These are phyloP conservation scores for Corticium candelabrum DNA, from an alignment of 37 sponge, comb jelly and placozoan genomes.

Conservation along the genomic window DNA sequence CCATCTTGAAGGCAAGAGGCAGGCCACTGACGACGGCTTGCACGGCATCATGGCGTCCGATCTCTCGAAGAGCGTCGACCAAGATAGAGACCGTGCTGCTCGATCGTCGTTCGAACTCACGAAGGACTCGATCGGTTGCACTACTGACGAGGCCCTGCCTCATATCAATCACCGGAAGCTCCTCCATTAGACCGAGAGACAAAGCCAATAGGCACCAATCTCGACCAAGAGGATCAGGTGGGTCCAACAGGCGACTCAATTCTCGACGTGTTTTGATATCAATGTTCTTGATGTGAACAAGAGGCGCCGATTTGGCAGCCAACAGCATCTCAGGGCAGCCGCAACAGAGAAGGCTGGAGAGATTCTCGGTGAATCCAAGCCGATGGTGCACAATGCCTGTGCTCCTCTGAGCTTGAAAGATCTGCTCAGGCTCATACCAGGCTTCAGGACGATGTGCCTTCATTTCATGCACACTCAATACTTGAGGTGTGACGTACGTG, in stretches of 20 bases:
- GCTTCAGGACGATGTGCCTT: slow-evolving; percentile 30
- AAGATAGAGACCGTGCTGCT: slow-evolving; percentile 36
- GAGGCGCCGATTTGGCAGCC: slow-evolving; percentile 57
- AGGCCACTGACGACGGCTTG: slow-evolving; percentile 39
- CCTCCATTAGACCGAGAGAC: slow-evolving; percentile 56
- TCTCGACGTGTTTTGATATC: slow-evolving; percentile 30
- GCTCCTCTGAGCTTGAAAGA: slow-evolving; percentile 61
- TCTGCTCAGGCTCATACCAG: slow-evolving; percentile 39
- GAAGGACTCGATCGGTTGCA: slow-evolving; percentile 61
- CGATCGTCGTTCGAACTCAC: slow-evolving; percentile 33
- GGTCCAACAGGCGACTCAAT: slow-evolving; percentile 61
- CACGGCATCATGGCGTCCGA: slow-evolving; percentile 64
- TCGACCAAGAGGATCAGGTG: slow-evolving; percentile 62
- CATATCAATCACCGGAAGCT: slow-evolving; percentile 21
- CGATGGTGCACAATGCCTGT: neutral
- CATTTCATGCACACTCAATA: slow-evolving; percentile 41
- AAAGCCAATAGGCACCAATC: slow-evolving; percentile 81
- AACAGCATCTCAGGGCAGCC: slow-evolving; percentile 56
- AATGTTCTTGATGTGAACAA: slow-evolving; percentile 20
- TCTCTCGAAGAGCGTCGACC: slow-evolving; percentile 55
- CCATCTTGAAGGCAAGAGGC: slow-evolving; percentile 38
- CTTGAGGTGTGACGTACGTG: slow-evolving; percentile 23
- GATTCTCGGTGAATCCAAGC: slow-evolving; percentile 25
- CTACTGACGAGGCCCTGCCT: slow-evolving; percentile 12
- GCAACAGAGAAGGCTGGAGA: slow-evolving; percentile 64